Percentiles rank a stretch among this genome's conserved stretches.
Conservation (phyloP, 2,888 invertebrate genomes). For the Cephus rjabovi region DNA sequence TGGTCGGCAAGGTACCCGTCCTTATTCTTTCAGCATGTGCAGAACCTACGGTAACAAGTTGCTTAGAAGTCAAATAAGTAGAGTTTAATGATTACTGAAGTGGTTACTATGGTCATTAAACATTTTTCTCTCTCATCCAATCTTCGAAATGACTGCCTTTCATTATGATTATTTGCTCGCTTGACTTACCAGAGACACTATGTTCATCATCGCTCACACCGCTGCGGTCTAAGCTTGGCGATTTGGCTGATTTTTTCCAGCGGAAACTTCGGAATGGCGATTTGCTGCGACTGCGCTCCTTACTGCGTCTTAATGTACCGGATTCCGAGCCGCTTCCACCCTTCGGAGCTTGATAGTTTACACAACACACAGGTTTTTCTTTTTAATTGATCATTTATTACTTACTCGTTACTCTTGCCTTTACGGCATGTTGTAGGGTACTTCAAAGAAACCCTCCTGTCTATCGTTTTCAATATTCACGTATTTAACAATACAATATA, state of each 20-base stretch:
- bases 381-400: constrained; percentile 38
- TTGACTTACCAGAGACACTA: constrained; percentile 67
- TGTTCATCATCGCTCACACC: constrained; percentile 87
- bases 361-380: constrained; percentile 36
- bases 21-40: not conserved
- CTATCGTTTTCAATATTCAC: constrained; percentile 9
- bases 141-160: not conserved
- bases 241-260: constrained; percentile 82
- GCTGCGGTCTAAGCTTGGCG: constrained; percentile 74
- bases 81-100: not conserved
- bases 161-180: not conserved
- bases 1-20: not conserved
- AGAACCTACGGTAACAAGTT: not conserved
- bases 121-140: not conserved
- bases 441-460: not conserved
- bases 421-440: constrained; percentile 5
- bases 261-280: constrained; percentile 94
- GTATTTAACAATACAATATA: constrained; percentile 12
- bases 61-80: not conserved
- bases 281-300: constrained; percentile 91
- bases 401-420: constrained; percentile 37
- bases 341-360: constrained; percentile 54
- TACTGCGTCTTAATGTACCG: constrained; percentile 65
- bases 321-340: constrained; percentile 60
- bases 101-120: not conserved